phyloP scores from a whole-genome alignment of 2,888 invertebrate species.

The Myopa testacea region DNA sequence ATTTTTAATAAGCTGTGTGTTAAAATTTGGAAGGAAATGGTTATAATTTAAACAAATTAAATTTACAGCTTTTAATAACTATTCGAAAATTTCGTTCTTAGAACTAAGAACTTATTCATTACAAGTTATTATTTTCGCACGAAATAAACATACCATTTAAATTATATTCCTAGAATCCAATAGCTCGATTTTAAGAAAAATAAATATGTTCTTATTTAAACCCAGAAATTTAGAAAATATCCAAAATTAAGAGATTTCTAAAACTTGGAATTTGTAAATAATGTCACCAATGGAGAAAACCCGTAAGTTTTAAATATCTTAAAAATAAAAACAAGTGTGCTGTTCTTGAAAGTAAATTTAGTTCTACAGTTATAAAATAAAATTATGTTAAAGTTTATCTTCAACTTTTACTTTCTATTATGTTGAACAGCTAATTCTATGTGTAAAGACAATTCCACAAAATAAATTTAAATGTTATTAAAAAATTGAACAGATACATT shows the following conservation, averaged over 20 bases:
- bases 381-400: constrained; percentile 22
- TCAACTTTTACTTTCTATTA: not conserved
- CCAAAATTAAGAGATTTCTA: not conserved
- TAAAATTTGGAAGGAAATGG: not conserved
- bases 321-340: constrained; percentile 14
- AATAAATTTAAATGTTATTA: constrained; percentile 20
- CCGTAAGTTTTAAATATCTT: not conserved
- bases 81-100: not conserved
- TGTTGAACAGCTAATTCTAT: constrained; percentile 3
- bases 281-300: not conserved
- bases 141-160: not conserved
- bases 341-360: constrained; percentile 20
- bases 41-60: not conserved
- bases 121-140: not conserved
- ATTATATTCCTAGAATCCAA: too few relatives aligned
- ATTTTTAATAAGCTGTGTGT: constrained; percentile 2
- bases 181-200: too few relatives aligned
- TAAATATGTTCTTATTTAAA: too few relatives aligned
- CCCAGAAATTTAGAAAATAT: not conserved
- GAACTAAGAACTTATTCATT: not conserved
- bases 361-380: constrained; percentile 16
- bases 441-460: constrained; percentile 25
- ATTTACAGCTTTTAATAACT: not conserved
- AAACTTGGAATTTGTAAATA: constrained; percentile 15
- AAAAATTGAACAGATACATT: not conserved